Percentiles rank a stretch among this genome's conserved stretches.
phyloP scores from a whole-genome alignment of 1,140 invertebrate genomes.

The Araneus ventricosus region DNA sequence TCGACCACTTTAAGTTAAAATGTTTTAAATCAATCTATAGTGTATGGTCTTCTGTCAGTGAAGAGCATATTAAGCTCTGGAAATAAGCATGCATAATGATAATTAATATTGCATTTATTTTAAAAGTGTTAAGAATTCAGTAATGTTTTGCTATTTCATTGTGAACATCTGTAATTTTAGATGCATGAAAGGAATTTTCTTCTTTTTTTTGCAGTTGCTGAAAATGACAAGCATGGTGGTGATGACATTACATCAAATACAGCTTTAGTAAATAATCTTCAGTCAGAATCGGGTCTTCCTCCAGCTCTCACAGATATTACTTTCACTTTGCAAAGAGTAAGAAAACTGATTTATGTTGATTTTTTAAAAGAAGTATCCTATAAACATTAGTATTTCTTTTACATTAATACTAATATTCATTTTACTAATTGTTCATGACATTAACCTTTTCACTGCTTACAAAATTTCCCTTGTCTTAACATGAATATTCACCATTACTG shows the following conservation, averaged over 20 bases:
- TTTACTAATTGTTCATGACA: no score
- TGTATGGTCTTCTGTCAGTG: no score
- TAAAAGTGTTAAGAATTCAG: neutral
- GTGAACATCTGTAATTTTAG: neutral
- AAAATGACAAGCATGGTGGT: slow-evolving; percentile 58
- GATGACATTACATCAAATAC: slow-evolving; percentile 62
- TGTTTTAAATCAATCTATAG: no score
- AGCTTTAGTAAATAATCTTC: slow-evolving; percentile 65
- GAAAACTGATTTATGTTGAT: neutral
- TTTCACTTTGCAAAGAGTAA: slow-evolving; percentile 65
- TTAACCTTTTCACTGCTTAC: no score
- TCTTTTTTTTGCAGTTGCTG: slow-evolving; percentile 35
- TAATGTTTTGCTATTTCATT: neutral
- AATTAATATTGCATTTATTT: neutral
- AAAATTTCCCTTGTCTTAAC: no score
- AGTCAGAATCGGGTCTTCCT: slow-evolving; percentile 56
- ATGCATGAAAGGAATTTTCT: neutral
- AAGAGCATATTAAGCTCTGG: no score
- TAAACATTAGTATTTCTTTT: no score
- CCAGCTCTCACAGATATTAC: slow-evolving; percentile 70
- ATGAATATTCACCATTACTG: no score
- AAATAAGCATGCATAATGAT: neutral
- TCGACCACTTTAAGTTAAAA: no score
- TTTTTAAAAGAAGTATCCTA: neutral
- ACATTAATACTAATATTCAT: no score